Conservation (phyloP, 2,888 invertebrate species). For the Eilema caniola region DNA sequence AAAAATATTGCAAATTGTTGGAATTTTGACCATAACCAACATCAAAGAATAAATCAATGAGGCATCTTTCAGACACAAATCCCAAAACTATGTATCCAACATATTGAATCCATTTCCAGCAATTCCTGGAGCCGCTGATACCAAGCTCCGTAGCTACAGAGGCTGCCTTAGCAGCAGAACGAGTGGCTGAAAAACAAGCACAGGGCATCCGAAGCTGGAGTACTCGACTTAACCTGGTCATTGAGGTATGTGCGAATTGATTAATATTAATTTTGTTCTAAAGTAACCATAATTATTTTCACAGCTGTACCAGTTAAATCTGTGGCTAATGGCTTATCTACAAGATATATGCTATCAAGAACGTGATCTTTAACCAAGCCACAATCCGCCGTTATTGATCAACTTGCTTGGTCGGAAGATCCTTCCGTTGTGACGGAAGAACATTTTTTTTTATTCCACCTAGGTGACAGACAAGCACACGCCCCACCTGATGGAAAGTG, state of each 20-base stretch:
- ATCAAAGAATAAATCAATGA: too few species aligned
- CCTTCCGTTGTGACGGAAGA: too few species aligned
- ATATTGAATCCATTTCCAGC: conserved; percentile 23
- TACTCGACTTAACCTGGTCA: conserved; percentile 87
- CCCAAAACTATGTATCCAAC: not conserved
- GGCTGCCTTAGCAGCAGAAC: conserved; percentile 72
- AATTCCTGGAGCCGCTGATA: conserved; percentile 86
- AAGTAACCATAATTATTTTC: not conserved
- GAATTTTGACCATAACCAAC: too few species aligned
- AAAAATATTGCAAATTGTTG: too few species aligned
- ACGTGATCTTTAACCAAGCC: too few species aligned
- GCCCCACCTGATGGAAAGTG: too few species aligned
- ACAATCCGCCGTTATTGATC: not conserved
- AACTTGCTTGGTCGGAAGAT: too few species aligned
- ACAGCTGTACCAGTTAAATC: too few species aligned
- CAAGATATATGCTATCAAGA: too few species aligned
- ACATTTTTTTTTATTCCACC: too few species aligned
- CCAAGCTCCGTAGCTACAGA: conserved; percentile 62
- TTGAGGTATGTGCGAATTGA: conserved; percentile 76
- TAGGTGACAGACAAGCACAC: too few species aligned
- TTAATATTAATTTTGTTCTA: not conserved
- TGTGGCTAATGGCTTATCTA: too few species aligned
- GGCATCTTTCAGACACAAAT: not conserved
- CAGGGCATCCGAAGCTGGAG: conserved; percentile 76
- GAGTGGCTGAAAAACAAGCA: conserved; percentile 69